These are phyloP conservation scores for Pantherophis guttatus DNA, from an alignment of 2,113 vertebrate genomes.

Conservation along the genomic window DNA sequence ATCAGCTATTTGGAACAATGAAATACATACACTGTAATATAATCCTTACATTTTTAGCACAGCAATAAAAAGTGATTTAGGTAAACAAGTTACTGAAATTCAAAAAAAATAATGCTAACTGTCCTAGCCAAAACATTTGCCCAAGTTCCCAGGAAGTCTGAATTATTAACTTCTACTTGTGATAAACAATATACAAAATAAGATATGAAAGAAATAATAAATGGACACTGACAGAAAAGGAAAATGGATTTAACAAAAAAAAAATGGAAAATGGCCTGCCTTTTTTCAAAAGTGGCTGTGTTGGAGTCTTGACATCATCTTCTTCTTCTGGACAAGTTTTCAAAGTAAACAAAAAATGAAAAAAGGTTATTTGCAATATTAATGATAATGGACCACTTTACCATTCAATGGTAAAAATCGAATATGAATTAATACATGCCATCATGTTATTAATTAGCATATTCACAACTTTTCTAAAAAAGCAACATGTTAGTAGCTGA, in stretches of 20 bases:
- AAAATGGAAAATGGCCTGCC: slow-evolving; percentile 88
- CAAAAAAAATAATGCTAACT: not conserved
- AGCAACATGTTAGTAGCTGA: not conserved
- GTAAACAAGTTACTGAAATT: not conserved
- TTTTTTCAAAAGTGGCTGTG: slow-evolving; percentile 98
- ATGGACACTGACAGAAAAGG: slow-evolving; percentile 58
- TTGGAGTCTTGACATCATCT: slow-evolving; percentile 90
- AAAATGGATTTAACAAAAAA: slow-evolving; percentile 70
- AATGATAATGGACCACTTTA: slow-evolving; percentile 57
- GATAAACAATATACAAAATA: not conserved
- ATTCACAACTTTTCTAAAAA: not conserved
- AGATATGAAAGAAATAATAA: slow-evolving; percentile 35
- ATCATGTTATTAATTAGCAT: slow-evolving; percentile 28
- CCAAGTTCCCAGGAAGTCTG: not conserved
- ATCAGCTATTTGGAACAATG: not conserved
- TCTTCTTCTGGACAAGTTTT: slow-evolving; percentile 89
- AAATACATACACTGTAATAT: not conserved
- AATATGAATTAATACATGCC: slow-evolving; percentile 44
- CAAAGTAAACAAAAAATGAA: slow-evolving; percentile 73
- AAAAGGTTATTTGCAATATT: slow-evolving; percentile 72
- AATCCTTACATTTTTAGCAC: not conserved
- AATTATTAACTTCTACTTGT: not conserved
- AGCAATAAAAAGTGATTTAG: not conserved
- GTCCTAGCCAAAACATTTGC: not conserved
- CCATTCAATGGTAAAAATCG: slow-evolving; percentile 39